Evolutionary conservation across 2,888 invertebrate species (phyloP).

Genomic region (Scaptomyza parva): DNA sequence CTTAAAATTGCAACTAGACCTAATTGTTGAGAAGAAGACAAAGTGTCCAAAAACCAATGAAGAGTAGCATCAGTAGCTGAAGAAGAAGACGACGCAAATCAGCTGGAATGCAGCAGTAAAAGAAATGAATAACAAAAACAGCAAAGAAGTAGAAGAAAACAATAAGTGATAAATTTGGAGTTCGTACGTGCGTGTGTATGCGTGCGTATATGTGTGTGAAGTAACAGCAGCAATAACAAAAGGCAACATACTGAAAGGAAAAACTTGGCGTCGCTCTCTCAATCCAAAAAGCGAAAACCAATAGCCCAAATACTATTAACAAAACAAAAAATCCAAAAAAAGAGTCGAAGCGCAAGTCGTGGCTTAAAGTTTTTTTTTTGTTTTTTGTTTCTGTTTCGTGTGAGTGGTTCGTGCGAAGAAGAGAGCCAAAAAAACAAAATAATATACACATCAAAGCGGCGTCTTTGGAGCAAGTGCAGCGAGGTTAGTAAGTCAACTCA

Average conservation of each 20-base stretch:
- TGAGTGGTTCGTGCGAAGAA: constrained; percentile 18
- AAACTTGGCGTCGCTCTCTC: constrained; percentile 32
- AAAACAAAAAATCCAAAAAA: constrained; percentile 6
- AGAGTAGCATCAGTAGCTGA: neutral
- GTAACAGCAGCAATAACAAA: constrained; percentile 27
- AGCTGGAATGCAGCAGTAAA: constrained; percentile 2
- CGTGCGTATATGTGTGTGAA: constrained; percentile 12
- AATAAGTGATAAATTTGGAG: constrained; percentile 2
- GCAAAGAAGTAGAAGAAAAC: constrained; percentile 27
- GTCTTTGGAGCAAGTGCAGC: constrained; percentile 34
- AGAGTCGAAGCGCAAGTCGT: constrained; percentile 18
- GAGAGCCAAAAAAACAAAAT: constrained; percentile 11
- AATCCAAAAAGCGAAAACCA: constrained; percentile 42
- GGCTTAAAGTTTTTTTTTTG: constrained; percentile 22
- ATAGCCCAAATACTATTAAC: constrained; percentile 40
- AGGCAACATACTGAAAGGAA: constrained; percentile 42
- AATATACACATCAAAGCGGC: constrained; percentile 1
- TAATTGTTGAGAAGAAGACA: neutral
- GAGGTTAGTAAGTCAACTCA: constrained; percentile 36
- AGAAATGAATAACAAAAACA: constrained; percentile 14
- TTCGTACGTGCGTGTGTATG: constrained; percentile 4
- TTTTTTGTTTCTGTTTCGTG: constrained; percentile 21
- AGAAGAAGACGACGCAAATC: constrained; percentile 4
- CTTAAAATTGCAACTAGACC: constrained; percentile 32
- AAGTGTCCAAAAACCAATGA: neutral